Evolutionary conservation across 2,113 vertebrate genomes (phyloP).

Genomic region (Benitochromis conjunctus): DNA sequence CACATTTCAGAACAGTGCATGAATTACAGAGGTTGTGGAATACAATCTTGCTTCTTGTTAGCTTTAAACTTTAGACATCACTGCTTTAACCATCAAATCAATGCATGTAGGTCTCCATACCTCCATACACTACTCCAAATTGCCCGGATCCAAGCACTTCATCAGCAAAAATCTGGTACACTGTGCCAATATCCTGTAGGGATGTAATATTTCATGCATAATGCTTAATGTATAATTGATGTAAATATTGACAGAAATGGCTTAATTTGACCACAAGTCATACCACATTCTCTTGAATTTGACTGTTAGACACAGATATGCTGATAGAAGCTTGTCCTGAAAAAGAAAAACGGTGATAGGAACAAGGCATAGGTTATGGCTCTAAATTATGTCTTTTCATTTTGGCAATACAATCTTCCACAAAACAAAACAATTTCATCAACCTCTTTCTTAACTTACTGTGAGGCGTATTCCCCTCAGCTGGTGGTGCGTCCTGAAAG

Average conservation of each 20-base stretch:
- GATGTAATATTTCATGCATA: not conserved
- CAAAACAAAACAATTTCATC: not conserved
- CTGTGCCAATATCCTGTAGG: conserved; percentile 83
- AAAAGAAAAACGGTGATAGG: conserved; percentile 13
- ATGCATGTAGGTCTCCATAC: conserved; percentile 64
- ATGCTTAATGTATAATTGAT: not conserved
- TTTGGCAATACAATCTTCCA: not conserved
- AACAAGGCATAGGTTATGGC: not conserved
- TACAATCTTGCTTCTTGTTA: not conserved
- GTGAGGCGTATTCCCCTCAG: conserved; percentile 76
- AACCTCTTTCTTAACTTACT: conserved; percentile 59
- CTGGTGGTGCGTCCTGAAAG: conserved; percentile 79
- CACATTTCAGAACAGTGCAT: not conserved
- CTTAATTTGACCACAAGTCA: conserved; percentile 15
- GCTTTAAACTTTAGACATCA: not conserved
- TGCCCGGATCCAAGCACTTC: conserved; percentile 89
- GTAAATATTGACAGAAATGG: not conserved
- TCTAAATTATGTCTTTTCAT: not conserved
- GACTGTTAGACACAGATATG: conserved; percentile 89
- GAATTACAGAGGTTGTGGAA: not conserved
- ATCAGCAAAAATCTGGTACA: conserved; percentile 91
- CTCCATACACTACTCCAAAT: conserved; percentile 91
- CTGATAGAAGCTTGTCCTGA: conserved; percentile 86
- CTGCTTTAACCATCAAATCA: not conserved
- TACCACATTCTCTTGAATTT: conserved; percentile 90